Evolutionary conservation across 2,113 vertebrate species (phyloP), one percentile per base, ranked within the genome.

Genomic region (Scomber scombrus): DNA sequence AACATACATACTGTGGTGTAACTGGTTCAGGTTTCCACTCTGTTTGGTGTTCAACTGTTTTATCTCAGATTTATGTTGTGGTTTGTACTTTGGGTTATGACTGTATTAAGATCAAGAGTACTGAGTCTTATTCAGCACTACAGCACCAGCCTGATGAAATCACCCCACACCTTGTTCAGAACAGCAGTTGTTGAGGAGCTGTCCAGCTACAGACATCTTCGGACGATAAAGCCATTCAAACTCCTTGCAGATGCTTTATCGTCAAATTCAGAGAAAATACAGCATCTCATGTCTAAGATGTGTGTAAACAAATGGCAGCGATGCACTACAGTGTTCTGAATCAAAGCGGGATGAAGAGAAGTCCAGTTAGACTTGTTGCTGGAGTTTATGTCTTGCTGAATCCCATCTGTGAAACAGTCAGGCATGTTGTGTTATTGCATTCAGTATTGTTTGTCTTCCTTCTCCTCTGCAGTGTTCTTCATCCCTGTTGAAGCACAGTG

Each of bases 391-490:
- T 34, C 8, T 18, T 74, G 10, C 12, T 45, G 16, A 49, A 55
- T 15, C 14, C 1, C 43, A 13, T 2, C 15, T 34, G 21, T 69
- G 18, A 18, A 58, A 52, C 23, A 26, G n/a, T 49, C 29, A n/a
- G 23, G 29, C 7, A 47, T 55, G 31, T 45, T 1, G 14, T 34
- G 1, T 2, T 34, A 19, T 19, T 49, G 40, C 46, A 18, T 8
- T 58, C 3, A 16, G 3, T 13, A 60, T 61, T 67, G 54, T 60
- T 3, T 11, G 13, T 71, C 21, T 63, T 46, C 54, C 75, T 60
- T 87, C 49, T 82, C 12, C 7, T 26, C 47, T 47, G 55, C 84
- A 91, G 88, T 23, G 8, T 15, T 64, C 70, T 57, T 71, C 81
- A 40, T 82, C 55, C 73, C 58, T 50, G 65, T n/a, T 11, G 63